Evolutionary conservation across 2,888 invertebrate genomes (phyloP).

Genomic region (Phragmatobia fuliginosa): DNA sequence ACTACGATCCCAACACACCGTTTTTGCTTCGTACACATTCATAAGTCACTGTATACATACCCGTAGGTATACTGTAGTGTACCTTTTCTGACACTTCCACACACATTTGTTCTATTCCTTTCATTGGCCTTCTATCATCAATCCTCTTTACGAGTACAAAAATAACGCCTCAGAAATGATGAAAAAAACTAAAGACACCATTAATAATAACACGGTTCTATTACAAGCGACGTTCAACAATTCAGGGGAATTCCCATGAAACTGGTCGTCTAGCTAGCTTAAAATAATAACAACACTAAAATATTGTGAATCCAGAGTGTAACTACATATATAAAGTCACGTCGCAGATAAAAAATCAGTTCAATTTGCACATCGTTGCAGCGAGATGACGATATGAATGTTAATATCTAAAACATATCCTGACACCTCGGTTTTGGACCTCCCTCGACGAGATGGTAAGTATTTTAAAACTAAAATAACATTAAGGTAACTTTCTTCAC

Average conservation of each 20-base stretch:
- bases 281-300: neutral
- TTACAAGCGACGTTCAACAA: neutral
- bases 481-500: neutral
- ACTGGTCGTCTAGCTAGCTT: neutral
- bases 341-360: slow-evolving; percentile 16
- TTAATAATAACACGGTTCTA: neutral
- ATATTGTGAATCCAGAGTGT: neutral
- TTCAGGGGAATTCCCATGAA: neutral
- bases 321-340: neutral
- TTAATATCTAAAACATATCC: neutral
- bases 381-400: slow-evolving; percentile 13
- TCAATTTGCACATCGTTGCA: slow-evolving; percentile 9
- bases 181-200: too few species aligned
- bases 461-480: neutral
- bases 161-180: too few species aligned
- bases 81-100: too few species aligned
- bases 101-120: too few species aligned
- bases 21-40: too few species aligned
- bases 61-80: too few species aligned
- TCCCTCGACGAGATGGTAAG: neutral
- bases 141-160: too few species aligned
- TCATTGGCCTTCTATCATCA: too few species aligned
- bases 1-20: too few species aligned
- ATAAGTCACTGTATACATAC: too few species aligned
- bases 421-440: neutral